Evolutionary conservation across 2,113 vertebrate species (phyloP), one percentile per base, ranked within the genome.

Genomic region (Corapipo altera): DNA sequence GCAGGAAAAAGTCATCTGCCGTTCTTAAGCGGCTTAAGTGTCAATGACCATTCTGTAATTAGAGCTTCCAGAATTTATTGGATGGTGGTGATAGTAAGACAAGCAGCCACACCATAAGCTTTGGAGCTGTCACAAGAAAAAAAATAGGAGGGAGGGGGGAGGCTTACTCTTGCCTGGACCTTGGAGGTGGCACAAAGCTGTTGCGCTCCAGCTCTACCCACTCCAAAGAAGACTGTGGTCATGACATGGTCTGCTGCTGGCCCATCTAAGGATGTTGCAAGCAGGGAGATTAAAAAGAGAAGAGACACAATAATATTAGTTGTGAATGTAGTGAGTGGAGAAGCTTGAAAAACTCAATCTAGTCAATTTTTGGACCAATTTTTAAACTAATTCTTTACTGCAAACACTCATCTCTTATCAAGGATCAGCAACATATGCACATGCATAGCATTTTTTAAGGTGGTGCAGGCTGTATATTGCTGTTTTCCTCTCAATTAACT

Each of bases 401-500:
- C 84, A 95, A 91, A 96, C 88, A 91, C 95, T 95, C 74, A 84
- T 91, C 89, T 97, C 95, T 97, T 97, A 97, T 97, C 96, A 97
- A 98, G 97, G 96, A 98, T 97, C 96, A 97, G 94, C 87, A 96
- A 97, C 93, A 92, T 97, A 98, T 94, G 94, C 94, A 96, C 97
- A 98, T 95, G 97, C 91, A 90, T 95, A 94, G 71, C 75, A 93
- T 97, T 97, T 96, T 94, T 96, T 93, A 91, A 94, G 91, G 93
- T 94, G 91, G 90, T 95, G 88, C 97, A 96, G 81, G 86, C 97
- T 98, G 97, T 98, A 98, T 98, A 98, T 98, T 98, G 97, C 97
- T 98, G 97, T 98, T 98, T 98, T 98, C 98, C 98, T 98, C 98
- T 98, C 98, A 98, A 98, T 98, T 98, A 98, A 98, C 98, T 98